Evolutionary conservation across 2,888 invertebrate genomes (phyloP).

Genomic region (Eupsilia transversa): DNA sequence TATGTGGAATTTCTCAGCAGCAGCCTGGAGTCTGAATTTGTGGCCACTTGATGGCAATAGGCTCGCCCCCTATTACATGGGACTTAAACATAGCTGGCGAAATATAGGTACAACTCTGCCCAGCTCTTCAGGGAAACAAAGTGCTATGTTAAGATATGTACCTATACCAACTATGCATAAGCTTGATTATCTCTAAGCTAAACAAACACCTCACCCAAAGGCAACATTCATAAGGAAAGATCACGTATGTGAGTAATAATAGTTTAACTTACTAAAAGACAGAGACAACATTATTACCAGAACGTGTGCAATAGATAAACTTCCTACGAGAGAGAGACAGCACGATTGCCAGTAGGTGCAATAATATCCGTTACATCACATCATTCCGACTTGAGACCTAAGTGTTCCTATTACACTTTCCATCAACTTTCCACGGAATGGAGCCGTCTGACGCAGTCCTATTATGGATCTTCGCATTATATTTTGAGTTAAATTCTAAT

Average conservation of each 20-base stretch:
- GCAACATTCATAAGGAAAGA: not conserved
- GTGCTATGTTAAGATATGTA: not conserved
- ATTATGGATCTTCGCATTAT: slow-evolving; percentile 55
- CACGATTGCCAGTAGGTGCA: slow-evolving; percentile 40
- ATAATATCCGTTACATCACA: slow-evolving; percentile 69
- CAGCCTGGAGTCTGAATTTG: too few species aligned
- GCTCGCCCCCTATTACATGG: too few species aligned
- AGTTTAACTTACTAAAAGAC: slow-evolving; percentile 12
- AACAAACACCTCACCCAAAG: not conserved
- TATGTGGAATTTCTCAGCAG: too few species aligned
- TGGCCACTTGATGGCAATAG: too few species aligned
- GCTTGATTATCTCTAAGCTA: not conserved
- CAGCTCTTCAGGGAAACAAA: not conserved
- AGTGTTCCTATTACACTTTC: slow-evolving; percentile 74
- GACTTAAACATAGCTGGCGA: not conserved
- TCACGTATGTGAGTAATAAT: not conserved
- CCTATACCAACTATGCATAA: not conserved
- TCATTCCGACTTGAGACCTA: slow-evolving; percentile 66
- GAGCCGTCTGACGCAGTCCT: slow-evolving; percentile 53
- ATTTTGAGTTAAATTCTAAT: slow-evolving; percentile 1
- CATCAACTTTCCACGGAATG: slow-evolving; percentile 69
- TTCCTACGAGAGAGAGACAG: slow-evolving; percentile 11
- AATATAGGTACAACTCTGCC: not conserved
- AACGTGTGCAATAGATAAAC: not conserved
- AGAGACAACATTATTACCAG: not conserved